Evolutionary conservation across 2,797 vertebrate species (phyloP).

Genomic region (Buceros bicornis): DNA sequence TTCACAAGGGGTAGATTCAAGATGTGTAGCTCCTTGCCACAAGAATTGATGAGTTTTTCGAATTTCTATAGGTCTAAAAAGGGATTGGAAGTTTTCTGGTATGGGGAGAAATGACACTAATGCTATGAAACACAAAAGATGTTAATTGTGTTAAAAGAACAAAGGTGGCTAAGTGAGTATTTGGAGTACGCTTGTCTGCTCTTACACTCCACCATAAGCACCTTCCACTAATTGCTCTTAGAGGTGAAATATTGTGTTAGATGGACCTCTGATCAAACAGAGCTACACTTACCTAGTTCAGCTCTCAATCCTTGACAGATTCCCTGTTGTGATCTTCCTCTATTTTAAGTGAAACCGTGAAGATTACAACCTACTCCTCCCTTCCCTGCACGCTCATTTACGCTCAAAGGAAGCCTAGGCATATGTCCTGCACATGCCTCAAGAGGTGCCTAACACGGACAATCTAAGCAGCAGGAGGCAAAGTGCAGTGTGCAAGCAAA

Average conservation of each 20-base stretch:
- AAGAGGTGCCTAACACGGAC: background rate
- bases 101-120: background rate
- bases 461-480: background rate
- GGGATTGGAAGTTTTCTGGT: background rate
- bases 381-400: background rate
- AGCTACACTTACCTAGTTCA: background rate
- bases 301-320: background rate
- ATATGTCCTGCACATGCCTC: accelerated
- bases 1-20: background rate
- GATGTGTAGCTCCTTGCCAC: accelerated
- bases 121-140: background rate
- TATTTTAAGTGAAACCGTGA: background rate
- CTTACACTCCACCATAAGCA: background rate
- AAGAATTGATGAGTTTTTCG: background rate
- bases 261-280: background rate
- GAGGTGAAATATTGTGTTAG: background rate
- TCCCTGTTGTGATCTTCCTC: background rate
- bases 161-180: background rate
- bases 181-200: background rate
- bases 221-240: accelerated
- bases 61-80: background rate
- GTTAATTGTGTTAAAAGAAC: background rate
- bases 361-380: background rate
- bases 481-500: background rate
- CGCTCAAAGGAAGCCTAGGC: background rate